Percentiles rank a stretch among this genome's conserved stretches.
These are phyloP conservation scores for Cinclus mexicanus DNA, from an alignment of 2,113 vertebrate genomes.

Conservation along the genomic window DNA sequence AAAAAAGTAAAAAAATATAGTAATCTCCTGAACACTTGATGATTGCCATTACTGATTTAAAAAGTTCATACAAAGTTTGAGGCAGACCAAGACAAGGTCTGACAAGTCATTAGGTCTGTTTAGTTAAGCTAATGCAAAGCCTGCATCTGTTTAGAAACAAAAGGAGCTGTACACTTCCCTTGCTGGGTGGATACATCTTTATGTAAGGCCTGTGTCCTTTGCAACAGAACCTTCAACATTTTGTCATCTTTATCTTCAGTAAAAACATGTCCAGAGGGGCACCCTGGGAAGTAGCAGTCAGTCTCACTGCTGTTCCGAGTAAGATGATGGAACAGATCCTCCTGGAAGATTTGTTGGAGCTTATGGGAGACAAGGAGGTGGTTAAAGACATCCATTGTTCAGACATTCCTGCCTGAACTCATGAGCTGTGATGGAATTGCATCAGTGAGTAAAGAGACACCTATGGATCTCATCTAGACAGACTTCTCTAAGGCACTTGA, in stretches of 20 bases:
- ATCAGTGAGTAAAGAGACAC: neutral
- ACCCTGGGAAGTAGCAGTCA: neutral
- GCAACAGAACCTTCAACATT: neutral
- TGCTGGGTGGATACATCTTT: neutral
- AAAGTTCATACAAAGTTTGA: neutral
- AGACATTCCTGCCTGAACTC: neutral
- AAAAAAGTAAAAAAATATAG: neutral
- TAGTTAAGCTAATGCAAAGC: neutral
- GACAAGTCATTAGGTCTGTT: neutral
- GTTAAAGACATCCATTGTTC: neutral
- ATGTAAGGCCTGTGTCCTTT: neutral
- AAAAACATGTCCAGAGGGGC: neutral
- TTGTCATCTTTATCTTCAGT: neutral
- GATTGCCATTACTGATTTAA: neutral
- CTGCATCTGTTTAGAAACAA: neutral
- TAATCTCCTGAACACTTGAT: neutral
- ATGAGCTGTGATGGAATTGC: neutral
- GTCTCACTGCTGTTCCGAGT: neutral
- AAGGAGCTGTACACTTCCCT: accelerated
- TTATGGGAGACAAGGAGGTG: neutral
- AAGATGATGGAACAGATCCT: neutral
- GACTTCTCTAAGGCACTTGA: neutral
- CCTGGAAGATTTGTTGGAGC: neutral
- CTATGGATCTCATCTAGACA: neutral
- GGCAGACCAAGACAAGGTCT: neutral